Evolutionary conservation across 2,797 vertebrate species (phyloP), one percentile per base, ranked within the genome.

Genomic region (Lithobates pipiens): DNA sequence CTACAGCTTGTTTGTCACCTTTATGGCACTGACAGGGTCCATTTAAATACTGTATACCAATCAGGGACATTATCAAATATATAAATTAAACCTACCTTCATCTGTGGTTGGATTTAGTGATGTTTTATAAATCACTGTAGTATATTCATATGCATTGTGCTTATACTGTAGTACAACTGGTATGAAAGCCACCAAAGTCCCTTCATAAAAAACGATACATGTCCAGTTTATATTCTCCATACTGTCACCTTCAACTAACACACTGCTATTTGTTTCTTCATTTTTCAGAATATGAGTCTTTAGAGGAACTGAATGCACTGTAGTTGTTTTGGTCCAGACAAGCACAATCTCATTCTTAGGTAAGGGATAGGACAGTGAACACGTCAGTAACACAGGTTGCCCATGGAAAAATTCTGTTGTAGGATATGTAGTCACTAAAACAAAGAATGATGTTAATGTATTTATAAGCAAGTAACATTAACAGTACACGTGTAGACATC

Each of bases 371-470:
- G 77, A 80, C 5, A 80, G 8, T 5, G 42, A 29, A 27, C 77
- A 80, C n/a, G 42, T 70, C 5, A 80, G 77, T 36, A 25, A 70
- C 27, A 54, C 4, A 8, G 1, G 44, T 10, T 46, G 29, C 5
- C 67, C 67, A 79, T 46, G 25, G 36, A 27, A 44, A 69, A 69
- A 39, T 10, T 68, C 39, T 29, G 42, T 36, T 29, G 77, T 54
- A 50, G 77, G 77, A 29, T 42, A 44, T n/a, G 44, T 67, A 44
- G 46, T 70, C n/a, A 80, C 77, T 80, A 25, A 70, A 70, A 39
- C n/a, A 42, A 25, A 27, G 13, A 54, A 54, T 16, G 18, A 18
- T 54, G 16, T 16, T 46, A 15, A 46, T 46, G 10, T 46, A 11
- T 46, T 44, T 44, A 44, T 44, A 44, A 2, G 44, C 10, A 44